phyloP scores from a whole-genome alignment of 1,140 invertebrate species.

The Homalodisca vitripennis region DNA sequence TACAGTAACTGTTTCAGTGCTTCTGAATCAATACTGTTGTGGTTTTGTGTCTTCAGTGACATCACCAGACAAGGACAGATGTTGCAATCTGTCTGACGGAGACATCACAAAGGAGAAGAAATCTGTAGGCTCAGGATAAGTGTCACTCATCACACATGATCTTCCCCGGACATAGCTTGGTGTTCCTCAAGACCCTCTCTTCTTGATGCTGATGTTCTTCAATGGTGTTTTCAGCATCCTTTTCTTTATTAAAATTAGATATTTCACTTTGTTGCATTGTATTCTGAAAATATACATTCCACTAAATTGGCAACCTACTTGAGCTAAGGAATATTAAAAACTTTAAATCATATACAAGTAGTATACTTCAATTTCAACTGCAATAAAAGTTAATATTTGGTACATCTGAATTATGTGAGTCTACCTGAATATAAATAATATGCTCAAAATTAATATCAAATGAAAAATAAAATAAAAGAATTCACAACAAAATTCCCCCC shows the following conservation, averaged over 20 bases:
- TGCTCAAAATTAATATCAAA: too few species aligned
- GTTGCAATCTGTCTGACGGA: slow-evolving; percentile 53
- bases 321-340: too few species aligned
- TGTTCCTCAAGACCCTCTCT: neutral
- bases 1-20: slow-evolving; percentile 2
- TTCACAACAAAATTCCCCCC: too few species aligned
- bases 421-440: too few species aligned
- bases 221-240: neutral
- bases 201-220: neutral
- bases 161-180: slow-evolving; percentile 1
- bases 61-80: slow-evolving; percentile 49
- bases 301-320: too few species aligned
- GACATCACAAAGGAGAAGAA: slow-evolving; percentile 54
- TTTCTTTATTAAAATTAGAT: neutral
- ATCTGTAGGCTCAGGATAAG: slow-evolving; percentile 45
- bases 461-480: too few species aligned
- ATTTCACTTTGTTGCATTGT: neutral
- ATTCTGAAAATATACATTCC: too few species aligned
- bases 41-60: neutral
- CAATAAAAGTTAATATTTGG: too few species aligned
- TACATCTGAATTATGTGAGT: too few species aligned
- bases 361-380: too few species aligned
- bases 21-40: neutral
- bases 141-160: slow-evolving; percentile 37
- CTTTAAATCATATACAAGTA: too few species aligned